phyloP scores from a whole-genome alignment of 2,113 vertebrate species.

The Triplophysa siluroides region DNA sequence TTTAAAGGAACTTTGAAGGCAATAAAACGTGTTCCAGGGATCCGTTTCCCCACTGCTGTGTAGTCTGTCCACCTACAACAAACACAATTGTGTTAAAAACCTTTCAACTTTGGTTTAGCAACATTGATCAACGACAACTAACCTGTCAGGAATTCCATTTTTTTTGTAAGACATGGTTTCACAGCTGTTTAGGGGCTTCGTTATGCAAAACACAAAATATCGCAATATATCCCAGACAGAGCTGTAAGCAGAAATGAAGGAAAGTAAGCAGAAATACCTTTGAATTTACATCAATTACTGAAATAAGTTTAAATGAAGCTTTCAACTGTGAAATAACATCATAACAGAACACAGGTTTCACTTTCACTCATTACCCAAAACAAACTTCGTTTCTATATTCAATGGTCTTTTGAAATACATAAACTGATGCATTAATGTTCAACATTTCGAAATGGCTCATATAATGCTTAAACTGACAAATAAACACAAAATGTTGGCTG shows the following conservation, averaged over 20 bases:
- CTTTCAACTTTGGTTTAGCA: not conserved
- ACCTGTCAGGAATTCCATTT: slow-evolving; percentile 64
- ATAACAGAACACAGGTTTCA: not conserved
- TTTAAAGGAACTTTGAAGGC: slow-evolving; percentile 90
- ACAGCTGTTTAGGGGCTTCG: not conserved
- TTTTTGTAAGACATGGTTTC: slow-evolving; percentile 51
- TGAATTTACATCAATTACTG: too few relatives aligned
- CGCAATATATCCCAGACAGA: not conserved
- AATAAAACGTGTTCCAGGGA: slow-evolving; percentile 86
- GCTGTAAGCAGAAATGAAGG: too few relatives aligned
- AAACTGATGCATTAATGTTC: not conserved
- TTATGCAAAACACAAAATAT: not conserved
- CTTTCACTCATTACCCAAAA: not conserved
- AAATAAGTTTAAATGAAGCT: not conserved
- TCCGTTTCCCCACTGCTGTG: slow-evolving; percentile 76
- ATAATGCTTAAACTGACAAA: not conserved
- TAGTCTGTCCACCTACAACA: slow-evolving; percentile 83
- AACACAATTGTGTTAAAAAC: not conserved
- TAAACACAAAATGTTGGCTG: not conserved
- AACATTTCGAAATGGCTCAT: too few relatives aligned
- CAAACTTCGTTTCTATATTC: not conserved
- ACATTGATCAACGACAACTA: not conserved
- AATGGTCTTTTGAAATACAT: not conserved
- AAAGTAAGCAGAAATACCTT: not conserved
- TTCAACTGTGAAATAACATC: not conserved